Base-by-base conservation (phyloP, 2,888 invertebrate species). In the Stenodera caucasica region DNA sequence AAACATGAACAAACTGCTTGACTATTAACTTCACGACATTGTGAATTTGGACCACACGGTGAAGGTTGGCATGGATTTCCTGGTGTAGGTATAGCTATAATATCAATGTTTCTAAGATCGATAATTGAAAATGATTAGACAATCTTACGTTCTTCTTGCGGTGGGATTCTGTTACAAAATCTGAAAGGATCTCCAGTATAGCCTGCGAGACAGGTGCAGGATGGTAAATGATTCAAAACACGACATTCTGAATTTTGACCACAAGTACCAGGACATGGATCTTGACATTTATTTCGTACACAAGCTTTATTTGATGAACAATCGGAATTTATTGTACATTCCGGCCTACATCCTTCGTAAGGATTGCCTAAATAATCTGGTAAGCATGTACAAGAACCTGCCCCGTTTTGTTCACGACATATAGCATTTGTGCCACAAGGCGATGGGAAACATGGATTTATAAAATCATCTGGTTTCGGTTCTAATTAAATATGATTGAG, bases 41-140 rank as follows among this genome's bases (percentile, higher is more conserved):
- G 87, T 74, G 91, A 90, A 75, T 91, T 90, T 0, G 90, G 87
- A 18, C 93, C 94, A 72, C 94, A 94, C 4, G 92, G 92, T 57
- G 88, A 88, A 55, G 91, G 91, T 64, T 84, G 84, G 74, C 93
- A 94, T 0, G 91, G 90, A 76, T 87, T 84, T 52, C 75, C 72
- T 59, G 81, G 80, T 66, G 77, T 53, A 18, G 65, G 62, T 40
- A 52, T 55, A 32, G 62, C 71, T 53, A 35, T n/a, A 40, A 29
- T 23, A 14, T n/a, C 29, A 35, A 29, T 12, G n/a, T 21, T 23
- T 29, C 8, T n/a, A 18, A 11, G n/a, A 37, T 18, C 0, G 12
- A 21, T 23, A n/a, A 8, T 23, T 23, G 2, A 23, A 11, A 23
- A 7, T 2, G 2, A 23, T n/a, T 5, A 35, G 30, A 2, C 32